Conservation (phyloP, 2,888 invertebrate species). For the Cecidostiba fungosa region DNA sequence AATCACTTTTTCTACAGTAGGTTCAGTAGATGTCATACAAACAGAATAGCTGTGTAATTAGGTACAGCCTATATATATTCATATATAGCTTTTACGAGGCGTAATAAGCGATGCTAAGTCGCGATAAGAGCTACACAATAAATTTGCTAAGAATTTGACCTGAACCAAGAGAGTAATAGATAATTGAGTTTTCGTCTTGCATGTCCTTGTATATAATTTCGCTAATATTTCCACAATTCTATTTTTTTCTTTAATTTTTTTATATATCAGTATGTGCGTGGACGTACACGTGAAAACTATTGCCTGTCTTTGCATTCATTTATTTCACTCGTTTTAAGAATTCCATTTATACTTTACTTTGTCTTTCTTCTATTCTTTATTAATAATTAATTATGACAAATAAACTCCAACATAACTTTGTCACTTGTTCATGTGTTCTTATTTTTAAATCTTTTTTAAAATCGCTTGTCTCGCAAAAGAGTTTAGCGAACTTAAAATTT, state of each 20-base stretch:
- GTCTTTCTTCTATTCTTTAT: slow-evolving; percentile 46
- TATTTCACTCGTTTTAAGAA: slow-evolving; percentile 61
- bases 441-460: slow-evolving; percentile 46
- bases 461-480: slow-evolving; percentile 44
- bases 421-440: slow-evolving; percentile 40
- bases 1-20: slow-evolving; percentile 63
- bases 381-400: slow-evolving; percentile 55
- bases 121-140: slow-evolving; percentile 57
- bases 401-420: slow-evolving; percentile 52
- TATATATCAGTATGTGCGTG: not conserved
- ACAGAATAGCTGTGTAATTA: slow-evolving; percentile 65
- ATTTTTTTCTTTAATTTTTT: slow-evolving; percentile 14
- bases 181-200: not conserved
- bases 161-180: slow-evolving; percentile 52
- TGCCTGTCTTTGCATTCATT: slow-evolving; percentile 56
- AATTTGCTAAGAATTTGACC: slow-evolving; percentile 57
- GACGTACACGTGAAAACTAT: slow-evolving; percentile 55
- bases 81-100: slow-evolving; percentile 55
- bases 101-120: slow-evolving; percentile 53
- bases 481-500: slow-evolving; percentile 10
- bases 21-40: slow-evolving; percentile 63
- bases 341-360: slow-evolving; percentile 37
- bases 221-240: slow-evolving; percentile 18
- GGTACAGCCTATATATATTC: slow-evolving; percentile 59
- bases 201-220: slow-evolving; percentile 14